phyloP scores from a whole-genome alignment of 2,797 vertebrate species.

The Austrolebias charrua region DNA sequence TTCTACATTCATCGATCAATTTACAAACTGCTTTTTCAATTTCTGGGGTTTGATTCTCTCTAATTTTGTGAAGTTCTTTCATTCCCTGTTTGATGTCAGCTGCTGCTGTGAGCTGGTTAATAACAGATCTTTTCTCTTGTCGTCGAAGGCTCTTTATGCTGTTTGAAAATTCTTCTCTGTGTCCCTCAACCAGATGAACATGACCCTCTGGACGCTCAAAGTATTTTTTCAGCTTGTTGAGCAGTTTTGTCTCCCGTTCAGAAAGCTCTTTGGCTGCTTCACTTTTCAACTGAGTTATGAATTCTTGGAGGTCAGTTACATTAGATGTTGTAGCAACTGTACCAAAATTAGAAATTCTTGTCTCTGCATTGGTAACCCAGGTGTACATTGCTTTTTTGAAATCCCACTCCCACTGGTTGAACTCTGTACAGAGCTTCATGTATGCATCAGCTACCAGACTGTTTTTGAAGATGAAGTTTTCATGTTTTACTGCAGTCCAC shows the following conservation, averaged over 20 bases:
- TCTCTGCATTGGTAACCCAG: conserved; percentile 58
- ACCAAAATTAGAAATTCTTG: conserved; percentile 52
- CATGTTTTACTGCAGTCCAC: conserved; percentile 75
- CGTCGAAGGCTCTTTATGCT: conserved; percentile 49
- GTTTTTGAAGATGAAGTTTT: conserved; percentile 78
- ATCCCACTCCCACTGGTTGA: conserved; percentile 70
- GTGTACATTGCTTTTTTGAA: conserved; percentile 61
- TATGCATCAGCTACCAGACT: conserved; percentile 74
- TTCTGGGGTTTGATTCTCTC: conserved; percentile 38
- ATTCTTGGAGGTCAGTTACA: conserved; percentile 4
- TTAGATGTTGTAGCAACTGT: conserved; percentile 12
- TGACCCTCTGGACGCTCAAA: conserved; percentile 62
- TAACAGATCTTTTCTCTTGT: conserved; percentile 52
- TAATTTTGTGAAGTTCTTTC: conserved; percentile 48
- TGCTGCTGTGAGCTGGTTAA: conserved; percentile 36
- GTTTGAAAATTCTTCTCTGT: conserved; percentile 65
- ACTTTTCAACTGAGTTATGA: conserved; percentile 20
- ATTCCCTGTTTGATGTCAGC: conserved; percentile 10
- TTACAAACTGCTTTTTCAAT: conserved; percentile 46
- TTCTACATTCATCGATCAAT: conserved; percentile 48
- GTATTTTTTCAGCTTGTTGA: conserved; percentile 52
- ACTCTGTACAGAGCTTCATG: conserved; percentile 62
- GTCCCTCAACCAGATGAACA: conserved; percentile 64
- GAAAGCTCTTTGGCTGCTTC: conserved; percentile 43
- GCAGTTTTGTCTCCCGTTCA: conserved; percentile 42